A percentile compares a stretch with the other conserved stretches of the same genome.
phyloP scores from a whole-genome alignment of 2,888 invertebrate genomes.

The Oscheius sp. region DNA sequence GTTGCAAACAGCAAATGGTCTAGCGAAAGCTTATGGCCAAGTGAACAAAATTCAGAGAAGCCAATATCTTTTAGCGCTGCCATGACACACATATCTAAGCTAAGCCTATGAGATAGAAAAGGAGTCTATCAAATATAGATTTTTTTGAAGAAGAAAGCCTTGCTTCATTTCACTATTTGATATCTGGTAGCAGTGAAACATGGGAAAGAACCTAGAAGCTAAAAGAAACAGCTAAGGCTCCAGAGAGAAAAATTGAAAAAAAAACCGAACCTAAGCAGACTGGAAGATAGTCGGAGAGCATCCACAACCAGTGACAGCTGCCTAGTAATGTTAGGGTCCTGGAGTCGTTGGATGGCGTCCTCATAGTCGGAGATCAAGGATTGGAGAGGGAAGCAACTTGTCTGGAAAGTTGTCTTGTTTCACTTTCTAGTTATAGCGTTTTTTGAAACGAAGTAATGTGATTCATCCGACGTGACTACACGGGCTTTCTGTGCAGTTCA shows the following conservation, averaged over 20 bases:
- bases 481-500: no score
- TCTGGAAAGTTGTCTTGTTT: slow-evolving; percentile 42
- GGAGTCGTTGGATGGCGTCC: slow-evolving; percentile 79
- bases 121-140: background rate
- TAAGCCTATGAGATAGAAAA: no score
- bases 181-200: no score
- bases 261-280: slow-evolving; percentile 74
- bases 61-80: no score
- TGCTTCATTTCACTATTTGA: no score
- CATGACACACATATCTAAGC: no score
- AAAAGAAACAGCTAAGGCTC: background rate
- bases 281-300: slow-evolving; percentile 91
- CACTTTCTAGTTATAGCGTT: no score
- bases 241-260: background rate
- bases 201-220: no score
- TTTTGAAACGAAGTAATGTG: no score
- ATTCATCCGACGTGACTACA: background rate
- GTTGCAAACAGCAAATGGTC: no score
- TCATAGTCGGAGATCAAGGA: slow-evolving; percentile 94
- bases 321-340: slow-evolving; percentile 78
- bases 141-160: background rate
- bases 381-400: slow-evolving; percentile 86
- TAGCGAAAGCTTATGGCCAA: no score
- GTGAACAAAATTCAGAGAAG: no score
- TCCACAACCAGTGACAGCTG: slow-evolving; percentile 93